Conservation (phyloP, 2,888 invertebrate species). For the Drosophila seclusa region DNA sequence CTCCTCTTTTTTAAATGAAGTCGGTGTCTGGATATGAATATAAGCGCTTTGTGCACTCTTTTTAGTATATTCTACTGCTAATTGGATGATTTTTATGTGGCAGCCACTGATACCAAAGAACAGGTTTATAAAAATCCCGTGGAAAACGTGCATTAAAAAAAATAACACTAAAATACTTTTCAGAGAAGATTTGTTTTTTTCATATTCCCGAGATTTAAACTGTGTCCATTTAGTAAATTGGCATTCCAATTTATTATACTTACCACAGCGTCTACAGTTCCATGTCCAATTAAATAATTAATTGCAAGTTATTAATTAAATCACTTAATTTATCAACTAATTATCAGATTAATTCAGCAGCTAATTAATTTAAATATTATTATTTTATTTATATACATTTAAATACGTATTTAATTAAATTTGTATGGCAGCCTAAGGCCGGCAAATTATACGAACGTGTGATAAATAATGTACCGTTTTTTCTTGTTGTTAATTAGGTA, state of each 20-base stretch:
- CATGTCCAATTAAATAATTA: not conserved
- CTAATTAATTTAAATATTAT: no score
- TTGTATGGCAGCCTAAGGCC: no score
- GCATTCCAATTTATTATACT: not conserved
- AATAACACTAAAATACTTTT: not conserved
- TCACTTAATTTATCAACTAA: not conserved
- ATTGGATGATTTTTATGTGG: slow-evolving; percentile 30
- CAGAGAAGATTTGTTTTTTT: not conserved
- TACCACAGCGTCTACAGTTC: not conserved
- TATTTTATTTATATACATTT: not conserved
- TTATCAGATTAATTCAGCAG: not conserved
- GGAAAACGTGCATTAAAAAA: not conserved
- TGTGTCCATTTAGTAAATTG: not conserved
- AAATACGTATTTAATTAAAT: not conserved
- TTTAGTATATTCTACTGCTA: slow-evolving; percentile 16
- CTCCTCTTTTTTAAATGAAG: not conserved
- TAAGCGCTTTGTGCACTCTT: not conserved
- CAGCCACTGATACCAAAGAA: not conserved
- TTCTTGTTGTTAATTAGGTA: not conserved
- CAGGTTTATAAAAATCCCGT: not conserved
- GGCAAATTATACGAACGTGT: not conserved
- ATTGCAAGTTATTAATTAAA: not conserved
- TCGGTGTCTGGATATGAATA: not conserved
- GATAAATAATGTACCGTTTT: not conserved
- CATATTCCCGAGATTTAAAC: not conserved